Evolutionary conservation across 2,888 invertebrate genomes (phyloP).

Genomic region (Epirrhoe tristata): DNA sequence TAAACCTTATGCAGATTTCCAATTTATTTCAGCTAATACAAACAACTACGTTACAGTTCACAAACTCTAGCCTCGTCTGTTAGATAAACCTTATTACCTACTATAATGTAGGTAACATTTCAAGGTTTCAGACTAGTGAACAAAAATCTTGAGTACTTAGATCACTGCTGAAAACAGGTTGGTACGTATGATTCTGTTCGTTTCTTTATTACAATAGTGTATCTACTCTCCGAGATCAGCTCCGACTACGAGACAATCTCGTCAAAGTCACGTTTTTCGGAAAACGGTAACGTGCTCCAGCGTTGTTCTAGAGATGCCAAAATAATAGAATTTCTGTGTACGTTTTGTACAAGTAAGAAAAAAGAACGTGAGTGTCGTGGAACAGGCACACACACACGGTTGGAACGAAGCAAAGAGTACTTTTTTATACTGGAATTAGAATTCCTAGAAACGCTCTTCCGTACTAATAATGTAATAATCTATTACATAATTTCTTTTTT

Average conservation of each 20-base stretch:
- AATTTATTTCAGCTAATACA: neutral
- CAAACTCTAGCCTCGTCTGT: neutral
- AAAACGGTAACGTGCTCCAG: slow-evolving; percentile 21
- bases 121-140: neutral
- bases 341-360: slow-evolving; percentile 7
- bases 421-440: no score
- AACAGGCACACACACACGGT: no score
- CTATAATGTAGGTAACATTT: neutral
- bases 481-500: no score
- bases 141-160: slow-evolving; percentile 3
- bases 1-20: neutral
- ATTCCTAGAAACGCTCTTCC: no score
- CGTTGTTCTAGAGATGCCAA: slow-evolving; percentile 6
- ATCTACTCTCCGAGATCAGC: neutral
- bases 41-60: neutral
- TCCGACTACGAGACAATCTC: slow-evolving; percentile 4
- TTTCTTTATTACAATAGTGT: neutral
- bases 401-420: no score
- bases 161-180: neutral
- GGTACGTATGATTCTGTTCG: neutral
- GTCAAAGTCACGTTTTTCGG: slow-evolving; percentile 26
- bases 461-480: no score
- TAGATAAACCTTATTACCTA: neutral
- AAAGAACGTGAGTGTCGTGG: no score
- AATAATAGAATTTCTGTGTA: slow-evolving; percentile 29